Evolutionary conservation across 2,113 vertebrate genomes (phyloP).

Genomic region (Asarcornis scutulata): DNA sequence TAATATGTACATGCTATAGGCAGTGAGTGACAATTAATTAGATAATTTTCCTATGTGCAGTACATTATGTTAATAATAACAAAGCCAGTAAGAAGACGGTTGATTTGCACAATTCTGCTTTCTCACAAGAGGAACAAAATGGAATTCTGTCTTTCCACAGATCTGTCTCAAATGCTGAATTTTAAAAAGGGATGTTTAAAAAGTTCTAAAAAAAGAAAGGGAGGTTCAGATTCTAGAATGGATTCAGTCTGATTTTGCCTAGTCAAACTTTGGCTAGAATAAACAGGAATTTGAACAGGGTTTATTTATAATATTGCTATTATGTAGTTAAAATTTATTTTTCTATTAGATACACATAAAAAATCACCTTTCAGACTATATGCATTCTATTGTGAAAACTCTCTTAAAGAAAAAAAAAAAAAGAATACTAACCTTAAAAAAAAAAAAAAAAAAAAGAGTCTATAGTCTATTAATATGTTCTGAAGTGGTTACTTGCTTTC

Average conservation of each 20-base stretch:
- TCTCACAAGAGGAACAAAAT: not conserved
- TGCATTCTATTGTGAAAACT: not conserved
- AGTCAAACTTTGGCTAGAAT: not conserved
- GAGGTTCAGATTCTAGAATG: not conserved
- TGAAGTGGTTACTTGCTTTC: not conserved
- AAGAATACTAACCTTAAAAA: not conserved
- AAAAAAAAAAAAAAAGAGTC: not conserved
- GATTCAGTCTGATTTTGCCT: not conserved
- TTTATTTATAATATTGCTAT: not conserved
- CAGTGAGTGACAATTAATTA: not conserved
- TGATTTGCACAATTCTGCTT: not conserved
- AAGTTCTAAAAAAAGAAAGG: not conserved
- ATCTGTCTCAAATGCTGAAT: not conserved
- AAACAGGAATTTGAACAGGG: not conserved
- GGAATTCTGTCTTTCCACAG: not conserved
- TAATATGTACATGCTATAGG: not conserved
- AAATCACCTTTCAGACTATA: not conserved
- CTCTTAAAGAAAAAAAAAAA: not conserved
- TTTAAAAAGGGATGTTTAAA: not conserved
- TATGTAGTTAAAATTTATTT: not conserved
- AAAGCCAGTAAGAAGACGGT: not conserved
- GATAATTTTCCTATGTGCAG: not conserved
- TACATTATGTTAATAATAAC: not conserved
- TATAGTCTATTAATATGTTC: not conserved
- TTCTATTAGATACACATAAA: not conserved